Evolutionary conservation across 1,140 invertebrate genomes (phyloP).

Genomic region (Alviniconcha marisindica): DNA sequence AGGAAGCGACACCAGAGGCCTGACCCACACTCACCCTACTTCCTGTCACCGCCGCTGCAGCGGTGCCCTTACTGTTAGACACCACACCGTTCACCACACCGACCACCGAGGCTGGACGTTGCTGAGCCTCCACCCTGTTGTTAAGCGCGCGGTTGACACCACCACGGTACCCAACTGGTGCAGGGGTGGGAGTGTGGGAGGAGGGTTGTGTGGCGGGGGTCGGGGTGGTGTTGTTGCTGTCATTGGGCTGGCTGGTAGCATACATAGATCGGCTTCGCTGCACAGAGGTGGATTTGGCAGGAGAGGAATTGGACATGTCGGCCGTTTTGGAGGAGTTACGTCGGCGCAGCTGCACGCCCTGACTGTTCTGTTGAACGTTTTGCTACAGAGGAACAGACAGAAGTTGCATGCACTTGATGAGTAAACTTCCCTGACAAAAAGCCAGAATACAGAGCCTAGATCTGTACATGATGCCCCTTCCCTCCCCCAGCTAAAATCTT

Average conservation of each 20-base stretch:
- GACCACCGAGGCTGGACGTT: slow-evolving; percentile 24
- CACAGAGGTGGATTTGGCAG: slow-evolving; percentile 30
- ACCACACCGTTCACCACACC: slow-evolving; percentile 15
- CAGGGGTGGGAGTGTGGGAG: not conserved
- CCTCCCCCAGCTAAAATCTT: too few relatives aligned
- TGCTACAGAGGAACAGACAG: slow-evolving; percentile 36
- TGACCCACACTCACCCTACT: not conserved
- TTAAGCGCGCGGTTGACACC: not conserved
- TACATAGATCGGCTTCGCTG: slow-evolving; percentile 48
- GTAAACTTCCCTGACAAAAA: too few relatives aligned
- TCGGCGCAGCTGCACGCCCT: slow-evolving; percentile 28
- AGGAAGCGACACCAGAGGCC: not conserved
- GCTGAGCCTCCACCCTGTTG: not conserved
- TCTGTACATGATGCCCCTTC: too few relatives aligned
- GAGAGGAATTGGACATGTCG: slow-evolving; percentile 2
- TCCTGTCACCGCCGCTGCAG: not conserved
- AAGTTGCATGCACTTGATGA: not conserved
- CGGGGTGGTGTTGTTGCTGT: not conserved
- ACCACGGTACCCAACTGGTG: not conserved
- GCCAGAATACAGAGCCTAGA: too few relatives aligned
- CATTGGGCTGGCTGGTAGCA: slow-evolving; percentile 23
- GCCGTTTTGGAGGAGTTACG: slow-evolving; percentile 38
- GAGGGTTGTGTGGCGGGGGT: not conserved
- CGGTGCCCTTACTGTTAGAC: not conserved
- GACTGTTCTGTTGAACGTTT: slow-evolving; percentile 43